Evolutionary conservation across 2,888 invertebrate genomes (phyloP), one percentile per base, ranked within the genome.

Genomic region (Aspidapion aeneum): DNA sequence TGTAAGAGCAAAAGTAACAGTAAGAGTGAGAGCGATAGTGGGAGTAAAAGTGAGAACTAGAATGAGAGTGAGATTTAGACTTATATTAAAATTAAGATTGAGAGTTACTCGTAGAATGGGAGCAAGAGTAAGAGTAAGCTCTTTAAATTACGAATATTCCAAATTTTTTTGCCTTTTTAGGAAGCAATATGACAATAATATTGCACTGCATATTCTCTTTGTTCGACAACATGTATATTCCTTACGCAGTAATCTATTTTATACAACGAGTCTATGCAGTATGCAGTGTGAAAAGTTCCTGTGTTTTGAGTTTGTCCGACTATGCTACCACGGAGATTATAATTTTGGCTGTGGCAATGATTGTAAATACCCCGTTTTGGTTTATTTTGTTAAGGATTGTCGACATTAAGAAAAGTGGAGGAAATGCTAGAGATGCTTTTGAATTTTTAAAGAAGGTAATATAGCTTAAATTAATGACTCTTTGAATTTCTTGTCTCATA

Each of bases 181-280:
- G 87, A 70, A 87, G 85, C 57, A 84, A 86, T 72, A 85, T 87
- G 55, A 89, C 90, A 1, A 86, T 87, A 72, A 83, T 85, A 57
- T 81, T 92, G 3, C 93, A 94, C 76, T 80, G 87, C 35, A 80
- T 90, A 52, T 91, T 92, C 74, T 88, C 89, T 66, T 80, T 91
- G 58, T 73, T 90, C 61, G 88, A 91, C 75, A 90, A 92, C 22
- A 88, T 91, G 84, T 94, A 94, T 77, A 85, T 90, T 69, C 91
- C 93, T 1, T 92, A 90, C 76, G 93, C 93, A 12, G 88, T 90
- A 57, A 85, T 94, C 57, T 93, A 93, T 75, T 93, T 89, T 76
- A 89, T 93, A 57, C 90, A 90, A 76, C 86, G 90, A 71, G 90
- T 93, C 49, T 88, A 90, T 73, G 74, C 89, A 18, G 86, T 87